Evolutionary conservation across 2,888 invertebrate species (phyloP).

Genomic region (Eledona agricola): DNA sequence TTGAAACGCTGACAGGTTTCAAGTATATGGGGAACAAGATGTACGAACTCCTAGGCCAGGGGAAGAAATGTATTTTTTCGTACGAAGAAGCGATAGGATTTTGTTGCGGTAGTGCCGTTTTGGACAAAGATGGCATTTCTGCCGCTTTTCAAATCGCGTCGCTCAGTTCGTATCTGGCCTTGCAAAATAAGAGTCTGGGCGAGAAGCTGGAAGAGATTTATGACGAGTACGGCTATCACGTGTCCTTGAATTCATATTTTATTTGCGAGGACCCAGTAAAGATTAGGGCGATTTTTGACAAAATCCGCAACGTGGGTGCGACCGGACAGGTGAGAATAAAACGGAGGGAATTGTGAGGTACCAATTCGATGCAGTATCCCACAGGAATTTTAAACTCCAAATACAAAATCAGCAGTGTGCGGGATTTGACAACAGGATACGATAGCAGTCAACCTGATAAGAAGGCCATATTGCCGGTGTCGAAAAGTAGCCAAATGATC

Average conservation of each 20-base stretch:
- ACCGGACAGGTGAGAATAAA: not conserved
- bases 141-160: constrained; percentile 85
- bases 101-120: constrained; percentile 88
- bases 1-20: constrained; percentile 97
- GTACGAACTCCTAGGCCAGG: constrained; percentile 73
- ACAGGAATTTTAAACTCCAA: constrained; percentile 68
- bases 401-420: constrained; percentile 73
- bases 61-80: constrained; percentile 86
- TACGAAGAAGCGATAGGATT: constrained; percentile 99
- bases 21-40: constrained; percentile 99
- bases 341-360: constrained; percentile 1
- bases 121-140: constrained; percentile 97
- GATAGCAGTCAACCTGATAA: constrained; percentile 77
- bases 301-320: constrained; percentile 80
- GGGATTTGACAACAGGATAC: constrained; percentile 90
- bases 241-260: constrained; percentile 88
- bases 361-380: constrained; percentile 71
- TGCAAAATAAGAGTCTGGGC: constrained; percentile 66
- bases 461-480: constrained; percentile 75
- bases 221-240: constrained; percentile 86
- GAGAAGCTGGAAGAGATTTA: constrained; percentile 81
- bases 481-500: constrained; percentile 85
- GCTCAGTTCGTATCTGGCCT: constrained; percentile 75
- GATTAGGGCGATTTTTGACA: constrained; percentile 80
- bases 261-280: constrained; percentile 79